Evolutionary conservation across 2,888 invertebrate species (phyloP).

Genomic region (Blera fallax): DNA sequence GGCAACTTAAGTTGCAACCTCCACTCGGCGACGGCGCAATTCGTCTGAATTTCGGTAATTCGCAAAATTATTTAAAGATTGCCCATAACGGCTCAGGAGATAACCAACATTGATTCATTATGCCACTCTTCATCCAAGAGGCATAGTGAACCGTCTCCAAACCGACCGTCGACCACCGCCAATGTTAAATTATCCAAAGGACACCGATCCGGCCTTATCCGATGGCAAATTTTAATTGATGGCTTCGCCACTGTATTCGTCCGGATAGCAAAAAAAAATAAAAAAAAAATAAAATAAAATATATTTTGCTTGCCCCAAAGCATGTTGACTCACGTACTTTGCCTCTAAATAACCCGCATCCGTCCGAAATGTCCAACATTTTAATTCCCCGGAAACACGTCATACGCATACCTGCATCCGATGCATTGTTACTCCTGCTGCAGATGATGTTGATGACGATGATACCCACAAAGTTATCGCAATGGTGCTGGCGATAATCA

Average conservation of each 20-base stretch:
- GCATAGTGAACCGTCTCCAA: background rate
- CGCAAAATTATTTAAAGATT: slow-evolving; percentile 44
- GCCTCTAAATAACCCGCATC: slow-evolving; percentile 52
- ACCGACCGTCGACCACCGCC: background rate
- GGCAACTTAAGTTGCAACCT: background rate
- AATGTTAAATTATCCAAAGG: slow-evolving; percentile 62
- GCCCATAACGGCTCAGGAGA: slow-evolving; percentile 37
- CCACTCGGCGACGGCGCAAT: background rate
- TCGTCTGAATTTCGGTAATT: slow-evolving; percentile 44
- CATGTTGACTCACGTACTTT: slow-evolving; percentile 15
- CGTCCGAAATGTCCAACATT: slow-evolving; percentile 48
- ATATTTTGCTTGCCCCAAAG: slow-evolving; percentile 25
- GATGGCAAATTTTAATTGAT: slow-evolving; percentile 69
- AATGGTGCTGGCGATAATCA: slow-evolving; percentile 46
- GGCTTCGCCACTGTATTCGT: slow-evolving; percentile 41
- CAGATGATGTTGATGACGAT: slow-evolving; percentile 15
- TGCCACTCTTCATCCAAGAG: slow-evolving; percentile 35
- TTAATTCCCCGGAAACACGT: slow-evolving; percentile 42
- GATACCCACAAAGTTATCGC: slow-evolving; percentile 36
- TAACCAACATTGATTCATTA: slow-evolving; percentile 55
- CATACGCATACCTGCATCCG: slow-evolving; percentile 8
- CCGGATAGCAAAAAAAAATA: slow-evolving; percentile 48
- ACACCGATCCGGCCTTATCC: slow-evolving; percentile 54
- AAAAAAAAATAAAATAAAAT: no score
- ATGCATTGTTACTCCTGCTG: background rate